Evolutionary conservation across 2,797 vertebrate species (phyloP), one percentile per base, ranked within the genome.

Genomic region (Acanthopagrus latus): DNA sequence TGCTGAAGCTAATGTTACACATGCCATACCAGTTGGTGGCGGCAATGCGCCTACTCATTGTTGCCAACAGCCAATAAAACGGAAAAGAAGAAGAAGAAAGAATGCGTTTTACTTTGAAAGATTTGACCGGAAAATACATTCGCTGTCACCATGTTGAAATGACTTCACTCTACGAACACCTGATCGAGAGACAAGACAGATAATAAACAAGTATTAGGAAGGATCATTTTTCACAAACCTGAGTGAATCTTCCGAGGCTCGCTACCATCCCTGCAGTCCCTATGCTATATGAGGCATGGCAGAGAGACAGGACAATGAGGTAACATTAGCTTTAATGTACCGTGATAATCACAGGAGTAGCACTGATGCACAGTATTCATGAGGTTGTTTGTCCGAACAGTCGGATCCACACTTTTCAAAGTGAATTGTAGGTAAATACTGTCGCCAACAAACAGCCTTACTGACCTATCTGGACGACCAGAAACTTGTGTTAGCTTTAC

Each of bases 301-400:
- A 83, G 95, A 95, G 83, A 94, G 92, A 93, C 92, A 90, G 86
- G 94, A 95, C 81, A 90, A 84, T 85, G 95, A 96, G 93, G 95
- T 95, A 85, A 88, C 4, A 3, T 2, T 1, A 25, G 47, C 46
- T 64, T 54, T 38, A 21, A 7, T 29, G 7, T 14, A 14, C 12
- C 11, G 0, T 1, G 13, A 59, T 0, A 38, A 18, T 17, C 38
- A 3, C 41, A 33, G 21, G 2, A 17, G 27, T 1, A 73, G 48
- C 5, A 4, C 2, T 12, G 23, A n/a, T 18, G 0, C 50, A 68
- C 50, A 33, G 43, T 38, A 62, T 52, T 1, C n/a, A 10, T 54
- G 23, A 7, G 2, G 18, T 16, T 71, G n/a, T 64, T 33, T 44
- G 29, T 63, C 47, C 2, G 6, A 5, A 21, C 13, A 5, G 21